Evolutionary conservation across 2,888 invertebrate species (phyloP).

Genomic region (Lithophane ornitopus): DNA sequence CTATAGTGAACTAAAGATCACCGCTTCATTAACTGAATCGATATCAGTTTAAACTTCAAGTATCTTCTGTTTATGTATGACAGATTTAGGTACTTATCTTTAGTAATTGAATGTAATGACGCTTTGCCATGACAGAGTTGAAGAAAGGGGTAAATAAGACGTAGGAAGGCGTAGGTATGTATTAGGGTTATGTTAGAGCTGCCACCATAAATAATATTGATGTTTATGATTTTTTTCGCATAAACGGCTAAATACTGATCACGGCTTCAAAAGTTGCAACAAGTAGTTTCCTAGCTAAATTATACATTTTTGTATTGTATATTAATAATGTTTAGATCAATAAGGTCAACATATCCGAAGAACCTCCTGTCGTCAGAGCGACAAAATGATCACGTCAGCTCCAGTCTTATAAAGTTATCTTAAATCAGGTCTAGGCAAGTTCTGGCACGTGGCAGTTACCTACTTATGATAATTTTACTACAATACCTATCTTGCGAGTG

Average conservation of each 20-base stretch:
- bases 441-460: constrained; percentile 64
- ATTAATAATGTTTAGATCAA: constrained; percentile 2
- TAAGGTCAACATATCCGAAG: background rate
- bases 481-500: constrained; percentile 76
- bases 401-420: background rate
- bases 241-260: background rate
- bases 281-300: background rate
- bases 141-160: constrained; percentile 24
- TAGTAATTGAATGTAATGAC: constrained; percentile 18
- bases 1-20: constrained; percentile 7
- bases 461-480: constrained; percentile 87
- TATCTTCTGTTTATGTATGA: constrained; percentile 12
- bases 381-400: background rate
- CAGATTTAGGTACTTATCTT: constrained; percentile 23
- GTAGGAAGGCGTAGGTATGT: background rate
- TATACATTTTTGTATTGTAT: constrained; percentile 19
- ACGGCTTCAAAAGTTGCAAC: background rate
- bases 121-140: constrained; percentile 1
- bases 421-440: constrained; percentile 23
- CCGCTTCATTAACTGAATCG: constrained; percentile 11
- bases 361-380: background rate
- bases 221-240: background rate
- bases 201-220: background rate
- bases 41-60: constrained; percentile 11
- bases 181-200: background rate